Base-by-base conservation (phyloP, 2,797 vertebrate genomes). In the Scleropages formosus region DNA sequence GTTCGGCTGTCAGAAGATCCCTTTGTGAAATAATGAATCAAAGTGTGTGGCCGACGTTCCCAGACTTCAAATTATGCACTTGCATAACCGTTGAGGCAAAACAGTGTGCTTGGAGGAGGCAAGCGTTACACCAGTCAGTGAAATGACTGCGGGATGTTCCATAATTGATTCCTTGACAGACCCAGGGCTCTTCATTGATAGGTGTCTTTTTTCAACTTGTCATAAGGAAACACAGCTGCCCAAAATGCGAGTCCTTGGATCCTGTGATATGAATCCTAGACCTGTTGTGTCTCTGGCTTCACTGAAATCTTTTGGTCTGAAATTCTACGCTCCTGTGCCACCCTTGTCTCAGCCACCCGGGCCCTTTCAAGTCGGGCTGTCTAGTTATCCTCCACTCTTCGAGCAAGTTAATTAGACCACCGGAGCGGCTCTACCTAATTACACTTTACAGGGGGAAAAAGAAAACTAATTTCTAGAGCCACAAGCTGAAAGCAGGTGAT, bases 251-350 rank as follows among this genome's bases (percentile, higher is more conserved):
- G 80, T 85, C 80, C 68, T 78, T 79, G 82, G 80, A 85, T 79
- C 82, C 83, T 86, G 88, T 90, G 88, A 89, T 86, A 84, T 66
- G 83, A 81, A 82, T 86, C 85, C 81, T 83, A 82, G 86, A 84
- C 83, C 75, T 84, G 87, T 85, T 87, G 87, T 90, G 88, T 88
- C 79, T 70, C 26, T 85, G 67, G 71, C 87, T 85, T 88, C 75
- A 80, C 87, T 84, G 66, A 75, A 70, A 49, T 46, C 79, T 87
- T 88, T 69, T 81, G 74, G 75, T 82, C 79, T 86, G 88, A 89
- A 90, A 84, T 87, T 82, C 0, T 0, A 64, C 79, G 1, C 31
- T n/a, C 31, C 24, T 11, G 7, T 58, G 39, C 18, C 60, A 31
- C 8, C 31, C 46, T 8, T 31, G 31, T 73, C 26, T 59, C 44